These are phyloP conservation scores for Parthenolecanium corni DNA, from an alignment of 2,888 invertebrate genomes.

Conservation along the genomic window DNA sequence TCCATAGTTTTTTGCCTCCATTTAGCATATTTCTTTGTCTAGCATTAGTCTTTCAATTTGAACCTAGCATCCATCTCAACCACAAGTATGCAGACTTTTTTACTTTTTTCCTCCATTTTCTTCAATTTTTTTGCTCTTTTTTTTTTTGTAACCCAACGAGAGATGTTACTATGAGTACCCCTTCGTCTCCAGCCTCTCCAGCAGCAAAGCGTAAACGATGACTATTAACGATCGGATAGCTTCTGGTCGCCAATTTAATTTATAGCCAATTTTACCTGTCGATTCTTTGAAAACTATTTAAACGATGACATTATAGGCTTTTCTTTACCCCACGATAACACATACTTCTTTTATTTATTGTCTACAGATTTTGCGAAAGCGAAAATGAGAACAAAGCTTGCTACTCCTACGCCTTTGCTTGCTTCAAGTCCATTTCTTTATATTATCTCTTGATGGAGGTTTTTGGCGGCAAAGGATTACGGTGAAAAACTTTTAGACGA, in stretches of 20 bases:
- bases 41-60: neutral
- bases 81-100: neutral
- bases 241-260: slow-evolving; percentile 25
- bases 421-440: no score
- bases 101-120: slow-evolving; percentile 1
- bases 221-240: slow-evolving; percentile 18
- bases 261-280: slow-evolving; percentile 28
- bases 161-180: slow-evolving; percentile 2
- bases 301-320: slow-evolving; percentile 28
- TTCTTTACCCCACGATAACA: slow-evolving; percentile 21
- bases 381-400: neutral
- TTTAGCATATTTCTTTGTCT: neutral
- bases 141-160: slow-evolving; percentile 2
- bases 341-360: slow-evolving; percentile 27
- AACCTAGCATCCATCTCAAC: slow-evolving; percentile 4
- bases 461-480: no score
- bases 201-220: slow-evolving; percentile 8
- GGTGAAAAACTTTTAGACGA: no score
- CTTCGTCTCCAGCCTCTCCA: slow-evolving; percentile 2
- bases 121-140: neutral
- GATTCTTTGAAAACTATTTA: slow-evolving; percentile 28
- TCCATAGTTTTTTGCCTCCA: neutral
- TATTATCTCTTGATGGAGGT: no score
- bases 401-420: slow-evolving; percentile 7
- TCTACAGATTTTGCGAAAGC: slow-evolving; percentile 2